Evolutionary conservation across 2,797 vertebrate genomes (phyloP), one percentile per base, ranked within the genome.

Genomic region (Serranus cabrilla): DNA sequence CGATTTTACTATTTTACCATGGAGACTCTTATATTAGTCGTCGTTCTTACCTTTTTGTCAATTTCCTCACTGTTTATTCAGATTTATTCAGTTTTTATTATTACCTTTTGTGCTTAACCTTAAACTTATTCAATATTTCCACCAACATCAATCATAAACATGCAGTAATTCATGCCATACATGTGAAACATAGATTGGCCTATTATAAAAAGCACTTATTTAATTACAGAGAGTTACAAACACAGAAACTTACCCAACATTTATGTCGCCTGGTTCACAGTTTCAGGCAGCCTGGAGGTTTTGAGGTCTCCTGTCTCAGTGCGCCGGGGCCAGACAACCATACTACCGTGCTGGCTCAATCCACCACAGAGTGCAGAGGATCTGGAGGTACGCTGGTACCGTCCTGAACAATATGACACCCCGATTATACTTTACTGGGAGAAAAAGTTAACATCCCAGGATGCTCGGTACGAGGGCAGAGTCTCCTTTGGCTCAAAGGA

Each of bases 351-450:
- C 80, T 94, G 92, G 93, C 74, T 92, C 68, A 70, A 18, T 31
- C 85, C 88, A 20, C 8, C 59, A 1, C 74, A 77, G 42, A 87
- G 21, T 27, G 90, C 88, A 0, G 87, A 86, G 51, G 54, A 2
- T 0, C 43, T 94, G 84, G 92, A 93, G 65, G 72, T 94, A 0
- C 85, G 5, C 17, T 94, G 94, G 94, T 92, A 89, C 76, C 74
- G 16, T 1, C 0, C 0, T 0, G 10, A 57, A 0, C 1, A n/a
- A 0, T 86, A 57, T 39, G 57, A 71, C 0, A 23, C 6, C 5
- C 85, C 84, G 0, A 11, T 87, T 27, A 43, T 93, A 40, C 10
- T 74, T 18, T 91, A 91, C 65, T 27, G 2, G 12, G 40, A 11
- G 0, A 63, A 37, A 0, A 16, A 0, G 7, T 5, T 87, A 0